Percentiles rank a stretch among this genome's conserved stretches.
Conservation (phyloP, 1,140 invertebrate genomes). For the Parapsyche elsis region DNA sequence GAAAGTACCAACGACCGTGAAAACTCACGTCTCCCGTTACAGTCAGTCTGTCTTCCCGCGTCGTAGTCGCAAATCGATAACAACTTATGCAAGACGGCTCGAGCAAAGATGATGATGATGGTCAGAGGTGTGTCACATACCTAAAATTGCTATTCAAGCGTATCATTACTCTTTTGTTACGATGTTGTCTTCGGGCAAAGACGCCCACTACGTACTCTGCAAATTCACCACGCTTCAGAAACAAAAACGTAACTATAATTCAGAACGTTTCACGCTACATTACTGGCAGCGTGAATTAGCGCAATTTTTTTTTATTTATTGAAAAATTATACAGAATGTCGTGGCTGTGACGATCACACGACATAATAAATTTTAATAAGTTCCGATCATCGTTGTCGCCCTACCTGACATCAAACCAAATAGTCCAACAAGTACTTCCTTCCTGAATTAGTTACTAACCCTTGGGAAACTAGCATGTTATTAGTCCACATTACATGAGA, state of each 20-base stretch:
- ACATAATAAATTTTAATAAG: conserved; percentile 25
- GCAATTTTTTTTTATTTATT: background rate
- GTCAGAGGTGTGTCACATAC: conserved; percentile 41
- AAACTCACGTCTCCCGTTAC: background rate
- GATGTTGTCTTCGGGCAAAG: conserved; percentile 8
- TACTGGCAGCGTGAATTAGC: background rate
- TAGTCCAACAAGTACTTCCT: conserved; percentile 39
- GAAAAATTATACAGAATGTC: background rate
- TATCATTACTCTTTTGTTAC: conserved; percentile 45
- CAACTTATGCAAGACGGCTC: background rate
- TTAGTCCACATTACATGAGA: too few relatives aligned
- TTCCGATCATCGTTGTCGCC: conserved; percentile 37
- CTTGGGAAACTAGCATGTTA: conserved; percentile 27
- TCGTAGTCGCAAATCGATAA: background rate
- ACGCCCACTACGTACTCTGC: conserved; percentile 23
- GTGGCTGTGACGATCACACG: background rate
- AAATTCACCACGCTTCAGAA: background rate
- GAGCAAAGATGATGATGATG: background rate
- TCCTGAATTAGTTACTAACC: conserved; percentile 36
- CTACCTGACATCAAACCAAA: conserved; percentile 38
- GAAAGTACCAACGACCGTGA: background rate
- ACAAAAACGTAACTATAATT: background rate
- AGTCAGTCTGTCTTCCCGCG: too few relatives aligned
- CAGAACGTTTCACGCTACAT: background rate
- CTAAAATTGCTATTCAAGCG: conserved; percentile 30